Base-by-base conservation (phyloP, 2,797 vertebrate genomes). In the Scolopax bukidnonensis region DNA sequence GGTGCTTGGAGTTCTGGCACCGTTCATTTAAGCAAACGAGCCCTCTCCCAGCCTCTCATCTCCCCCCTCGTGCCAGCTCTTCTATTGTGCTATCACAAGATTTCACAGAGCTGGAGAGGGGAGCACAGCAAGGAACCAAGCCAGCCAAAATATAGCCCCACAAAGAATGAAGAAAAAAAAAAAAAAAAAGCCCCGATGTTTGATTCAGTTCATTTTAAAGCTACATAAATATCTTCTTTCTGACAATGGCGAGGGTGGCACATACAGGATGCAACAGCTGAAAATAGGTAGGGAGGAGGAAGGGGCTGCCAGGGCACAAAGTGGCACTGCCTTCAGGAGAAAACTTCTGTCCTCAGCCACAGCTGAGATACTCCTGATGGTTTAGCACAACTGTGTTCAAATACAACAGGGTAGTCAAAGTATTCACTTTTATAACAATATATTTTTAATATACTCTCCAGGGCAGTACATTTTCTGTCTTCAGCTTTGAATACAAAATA, bases 391-490 rank as follows among this genome's bases (percentile, higher is more conserved):
- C 18, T 13, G 12, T 45, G 57, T 71, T 89, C 68, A 68, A 85
- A 85, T 40, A 67, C 60, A 78, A 76, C 14, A 14, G 7, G 23
- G 12, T 5, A 95, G 40, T 48, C 67, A 63, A 79, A 79, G n/a
- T 73, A 87, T 21, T 76, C 30, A 18, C 36, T 74, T 87, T 38
- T 87, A 48, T 54, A 76, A 70, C 47, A 45, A 56, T 38, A 27
- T 32, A 36, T 70, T 89, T 95, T 88, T 79, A 95, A 94, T 67
- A 73, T n/a, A 87, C 36, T 77, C 84, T 81, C 64, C 53, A 81
- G 16, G 50, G n/a, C 56, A 90, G 67, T 38, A 65, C 25, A 79
- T 54, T 70, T 93, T 84, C 78, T 70, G 48, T 71, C 53, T 96
- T 75, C 32, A 20, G 32, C 78, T 89, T 64, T 92, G n/a, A 87